These are phyloP conservation scores for Drosophila ercepeae DNA, from an alignment of 1,140 invertebrate species.

Conservation along the genomic window DNA sequence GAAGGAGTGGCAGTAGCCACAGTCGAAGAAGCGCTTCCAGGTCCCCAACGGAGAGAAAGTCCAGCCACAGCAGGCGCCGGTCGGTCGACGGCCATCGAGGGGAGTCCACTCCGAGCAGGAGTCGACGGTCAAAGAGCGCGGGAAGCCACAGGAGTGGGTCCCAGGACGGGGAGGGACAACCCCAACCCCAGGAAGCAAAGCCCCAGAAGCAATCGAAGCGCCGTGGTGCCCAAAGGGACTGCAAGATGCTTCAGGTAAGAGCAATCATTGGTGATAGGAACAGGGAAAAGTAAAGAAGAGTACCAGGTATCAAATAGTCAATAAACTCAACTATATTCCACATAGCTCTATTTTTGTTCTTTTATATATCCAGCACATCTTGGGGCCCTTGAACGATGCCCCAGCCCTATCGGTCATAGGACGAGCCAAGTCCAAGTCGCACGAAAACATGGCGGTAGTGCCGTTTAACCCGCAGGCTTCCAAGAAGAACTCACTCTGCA, in stretches of 20 bases:
- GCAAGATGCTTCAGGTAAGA: slow-evolving; percentile 69
- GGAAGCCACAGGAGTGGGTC: slow-evolving; percentile 50
- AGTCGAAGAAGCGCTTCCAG: slow-evolving; percentile 51
- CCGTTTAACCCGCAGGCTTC: slow-evolving; percentile 9
- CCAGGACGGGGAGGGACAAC: slow-evolving; percentile 3
- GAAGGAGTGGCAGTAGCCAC: slow-evolving; percentile 18
- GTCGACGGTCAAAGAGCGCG: slow-evolving; percentile 72
- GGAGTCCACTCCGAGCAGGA: slow-evolving; percentile 10
- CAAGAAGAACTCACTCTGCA: slow-evolving; percentile 40
- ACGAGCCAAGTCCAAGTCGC: slow-evolving; percentile 57
- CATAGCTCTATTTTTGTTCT: background rate
- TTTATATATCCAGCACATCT: slow-evolving; percentile 22
- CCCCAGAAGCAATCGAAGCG: slow-evolving; percentile 5
- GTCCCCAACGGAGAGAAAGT: slow-evolving; percentile 39
- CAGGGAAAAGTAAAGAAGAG: no score
- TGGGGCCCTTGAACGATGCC: slow-evolving; percentile 29
- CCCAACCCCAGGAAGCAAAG: background rate
- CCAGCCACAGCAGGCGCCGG: slow-evolving; percentile 29
- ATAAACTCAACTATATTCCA: no score
- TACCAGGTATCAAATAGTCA: background rate
- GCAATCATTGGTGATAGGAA: no score
- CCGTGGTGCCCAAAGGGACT: slow-evolving; percentile 51
- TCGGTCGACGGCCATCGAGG: slow-evolving; percentile 43
- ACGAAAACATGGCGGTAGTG: slow-evolving; percentile 52
- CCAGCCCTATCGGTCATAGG: slow-evolving; percentile 45